phyloP scores from a whole-genome alignment of 2,797 vertebrate species.

The Clarias laeviceps region DNA sequence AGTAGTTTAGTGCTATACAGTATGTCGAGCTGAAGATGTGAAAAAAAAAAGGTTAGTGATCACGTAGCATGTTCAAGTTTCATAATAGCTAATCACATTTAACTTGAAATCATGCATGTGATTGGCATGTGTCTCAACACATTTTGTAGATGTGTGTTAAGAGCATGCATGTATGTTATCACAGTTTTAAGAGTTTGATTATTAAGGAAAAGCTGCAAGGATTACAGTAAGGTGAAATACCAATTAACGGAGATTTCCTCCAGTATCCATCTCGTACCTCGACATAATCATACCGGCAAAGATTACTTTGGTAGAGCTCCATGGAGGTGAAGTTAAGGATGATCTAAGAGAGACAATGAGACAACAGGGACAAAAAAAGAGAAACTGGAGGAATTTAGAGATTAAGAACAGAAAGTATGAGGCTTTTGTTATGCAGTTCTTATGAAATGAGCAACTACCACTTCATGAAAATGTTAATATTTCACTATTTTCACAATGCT shows the following conservation, averaged over 20 bases:
- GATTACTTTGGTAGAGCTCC: constrained; percentile 95
- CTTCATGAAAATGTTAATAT: background rate
- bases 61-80: background rate
- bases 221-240: constrained; percentile 64
- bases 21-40: background rate
- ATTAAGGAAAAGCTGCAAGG: background rate
- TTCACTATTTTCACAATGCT: background rate
- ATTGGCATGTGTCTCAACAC: background rate
- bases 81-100: background rate
- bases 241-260: constrained; percentile 95
- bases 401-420: background rate
- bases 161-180: background rate
- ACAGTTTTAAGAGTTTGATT: background rate
- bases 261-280: constrained; percentile 97
- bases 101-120: background rate
- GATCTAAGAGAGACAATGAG: constrained; percentile 74
- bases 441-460: too few species aligned
- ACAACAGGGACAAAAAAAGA: background rate
- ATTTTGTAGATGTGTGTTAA: background rate
- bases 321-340: constrained; percentile 97
- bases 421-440: background rate
- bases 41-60: background rate
- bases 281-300: constrained; percentile 98
- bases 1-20: background rate
- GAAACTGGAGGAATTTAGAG: background rate